A percentile compares a stretch with the other conserved stretches of the same genome.
Conservation (phyloP, 2,888 invertebrate genomes). For the Leistus spinibarbis region DNA sequence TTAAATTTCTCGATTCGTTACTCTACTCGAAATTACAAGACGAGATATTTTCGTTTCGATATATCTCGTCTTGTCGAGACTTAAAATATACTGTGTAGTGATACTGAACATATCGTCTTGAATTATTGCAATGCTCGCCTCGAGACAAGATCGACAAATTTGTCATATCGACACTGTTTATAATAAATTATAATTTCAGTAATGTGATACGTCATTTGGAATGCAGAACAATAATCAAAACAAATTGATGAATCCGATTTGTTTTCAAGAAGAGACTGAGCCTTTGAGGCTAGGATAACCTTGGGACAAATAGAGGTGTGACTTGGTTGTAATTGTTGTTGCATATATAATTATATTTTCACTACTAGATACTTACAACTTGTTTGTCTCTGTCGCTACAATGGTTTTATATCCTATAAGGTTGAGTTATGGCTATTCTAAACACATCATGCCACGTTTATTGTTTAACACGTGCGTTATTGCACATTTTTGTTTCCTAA, state of each 20-base stretch:
- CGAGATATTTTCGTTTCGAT: too few relatives aligned
- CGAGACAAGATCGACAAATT: too few relatives aligned
- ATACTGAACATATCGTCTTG: too few relatives aligned
- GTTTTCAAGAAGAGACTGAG: neutral
- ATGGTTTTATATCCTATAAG: neutral
- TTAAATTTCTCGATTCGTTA: too few relatives aligned
- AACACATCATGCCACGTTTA: neutral
- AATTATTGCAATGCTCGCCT: too few relatives aligned
- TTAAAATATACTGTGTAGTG: too few relatives aligned
- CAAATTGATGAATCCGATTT: neutral
- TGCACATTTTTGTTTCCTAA: neutral
- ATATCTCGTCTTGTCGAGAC: too few relatives aligned
- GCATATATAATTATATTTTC: slow-evolving; percentile 22
- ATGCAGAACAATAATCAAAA: neutral
- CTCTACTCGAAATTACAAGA: too few relatives aligned
- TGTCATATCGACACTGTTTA: too few relatives aligned
- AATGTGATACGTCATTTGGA: neutral
- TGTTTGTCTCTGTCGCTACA: neutral
- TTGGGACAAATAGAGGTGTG: slow-evolving; percentile 22
- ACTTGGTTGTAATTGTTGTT: slow-evolving; percentile 29
- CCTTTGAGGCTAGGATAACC: neutral
- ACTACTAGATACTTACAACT: slow-evolving; percentile 2
- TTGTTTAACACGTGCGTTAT: neutral
- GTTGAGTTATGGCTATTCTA: neutral
- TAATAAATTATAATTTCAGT: neutral